Conservation (phyloP, 2,113 vertebrate genomes). For the Ageneiosus marmoratus region DNA sequence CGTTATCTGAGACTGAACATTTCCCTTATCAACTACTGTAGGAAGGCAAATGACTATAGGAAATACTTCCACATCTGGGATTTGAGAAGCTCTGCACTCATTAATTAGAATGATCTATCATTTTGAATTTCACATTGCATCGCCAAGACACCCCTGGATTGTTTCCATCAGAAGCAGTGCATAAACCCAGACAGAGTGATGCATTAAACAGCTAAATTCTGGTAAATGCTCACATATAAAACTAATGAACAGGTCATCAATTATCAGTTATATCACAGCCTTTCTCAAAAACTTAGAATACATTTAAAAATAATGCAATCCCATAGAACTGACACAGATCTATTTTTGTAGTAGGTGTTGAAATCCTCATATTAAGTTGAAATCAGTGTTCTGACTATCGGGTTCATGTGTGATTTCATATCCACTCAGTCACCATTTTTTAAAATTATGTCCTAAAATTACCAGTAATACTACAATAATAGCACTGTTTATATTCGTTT, state of each 20-base stretch:
- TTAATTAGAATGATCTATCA: constrained; percentile 71
- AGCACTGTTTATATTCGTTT: background rate
- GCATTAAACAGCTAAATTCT: background rate
- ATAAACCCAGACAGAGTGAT: background rate
- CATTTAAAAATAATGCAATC: background rate
- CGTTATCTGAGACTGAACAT: constrained; percentile 20
- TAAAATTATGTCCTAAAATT: background rate
- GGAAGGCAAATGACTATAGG: constrained; percentile 42
- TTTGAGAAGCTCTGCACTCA: constrained; percentile 61
- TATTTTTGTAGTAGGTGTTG: background rate
- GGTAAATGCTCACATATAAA: background rate
- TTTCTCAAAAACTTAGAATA: background rate
- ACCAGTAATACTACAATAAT: background rate
- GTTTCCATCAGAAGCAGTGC: constrained; percentile 7
- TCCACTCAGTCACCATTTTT: background rate
- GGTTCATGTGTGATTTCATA: background rate
- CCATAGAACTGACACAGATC: background rate
- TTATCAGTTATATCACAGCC: background rate
- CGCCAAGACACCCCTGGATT: constrained; percentile 47
- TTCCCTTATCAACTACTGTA: constrained; percentile 30
- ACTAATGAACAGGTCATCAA: background rate
- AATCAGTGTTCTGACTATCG: background rate
- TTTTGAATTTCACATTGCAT: constrained; percentile 63
- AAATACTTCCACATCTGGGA: constrained; percentile 59
- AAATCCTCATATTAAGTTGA: background rate